phyloP scores from a whole-genome alignment of 2,797 vertebrate species.

The Odontamblyopus lacepedii region DNA sequence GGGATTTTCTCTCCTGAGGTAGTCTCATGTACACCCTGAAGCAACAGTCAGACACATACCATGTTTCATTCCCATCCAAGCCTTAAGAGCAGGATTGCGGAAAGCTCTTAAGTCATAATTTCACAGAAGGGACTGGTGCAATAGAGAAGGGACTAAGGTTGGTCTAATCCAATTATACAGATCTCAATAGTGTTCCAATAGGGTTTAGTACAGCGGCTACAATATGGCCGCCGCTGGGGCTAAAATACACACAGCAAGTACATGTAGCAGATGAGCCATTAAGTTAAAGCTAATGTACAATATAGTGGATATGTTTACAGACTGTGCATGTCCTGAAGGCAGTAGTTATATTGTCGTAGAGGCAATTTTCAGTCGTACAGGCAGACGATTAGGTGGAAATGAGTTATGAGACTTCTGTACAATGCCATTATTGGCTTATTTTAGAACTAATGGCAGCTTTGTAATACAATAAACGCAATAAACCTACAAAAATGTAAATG shows the following conservation, averaged over 20 bases:
- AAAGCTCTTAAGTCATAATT: slow-evolving; percentile 65
- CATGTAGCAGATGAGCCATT: slow-evolving; percentile 28
- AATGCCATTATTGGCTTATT: slow-evolving; percentile 1
- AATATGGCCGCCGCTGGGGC: slow-evolving; percentile 48
- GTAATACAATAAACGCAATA: not conserved
- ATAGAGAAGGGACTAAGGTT: slow-evolving; percentile 64
- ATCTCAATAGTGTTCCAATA: slow-evolving; percentile 65
- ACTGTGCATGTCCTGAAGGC: slow-evolving; percentile 2
- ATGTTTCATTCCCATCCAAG: slow-evolving; percentile 54
- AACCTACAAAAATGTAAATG: not conserved
- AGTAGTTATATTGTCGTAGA: not conserved
- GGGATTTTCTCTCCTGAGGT: slow-evolving; percentile 40
- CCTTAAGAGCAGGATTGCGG: slow-evolving; percentile 51
- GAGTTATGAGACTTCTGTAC: slow-evolving; percentile 1
- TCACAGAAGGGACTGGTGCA: slow-evolving; percentile 60
- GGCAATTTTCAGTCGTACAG: not conserved
- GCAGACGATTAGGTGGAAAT: not conserved
- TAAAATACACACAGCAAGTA: slow-evolving; percentile 32
- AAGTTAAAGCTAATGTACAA: slow-evolving; percentile 1
- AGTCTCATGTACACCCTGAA: slow-evolving; percentile 26
- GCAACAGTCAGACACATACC: slow-evolving; percentile 52
- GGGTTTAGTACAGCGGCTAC: slow-evolving; percentile 46
- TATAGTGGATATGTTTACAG: slow-evolving; percentile 13
- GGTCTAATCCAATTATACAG: slow-evolving; percentile 72
- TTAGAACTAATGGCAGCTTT: not conserved